A percentile compares a stretch with the other conserved stretches of the same genome.
phyloP scores from a whole-genome alignment of 2,888 invertebrate species.

The Andrena praecox region DNA sequence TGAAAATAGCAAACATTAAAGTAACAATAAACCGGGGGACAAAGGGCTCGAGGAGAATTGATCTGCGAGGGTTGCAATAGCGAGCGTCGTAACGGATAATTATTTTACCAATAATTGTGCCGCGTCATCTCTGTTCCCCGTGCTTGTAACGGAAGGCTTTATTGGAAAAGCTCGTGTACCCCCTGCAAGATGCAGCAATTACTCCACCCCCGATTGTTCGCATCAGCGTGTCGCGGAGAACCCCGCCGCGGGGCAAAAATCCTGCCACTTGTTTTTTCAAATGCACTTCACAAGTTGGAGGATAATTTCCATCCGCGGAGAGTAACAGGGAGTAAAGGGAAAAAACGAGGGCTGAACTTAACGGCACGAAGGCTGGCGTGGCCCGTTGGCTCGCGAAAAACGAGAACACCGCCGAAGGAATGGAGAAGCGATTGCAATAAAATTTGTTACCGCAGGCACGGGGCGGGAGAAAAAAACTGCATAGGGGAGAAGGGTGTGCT shows the following conservation, averaged over 20 bases:
- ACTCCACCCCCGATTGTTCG: background rate
- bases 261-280: background rate
- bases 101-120: too few species aligned
- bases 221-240: background rate
- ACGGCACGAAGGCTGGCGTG: conserved; percentile 8
- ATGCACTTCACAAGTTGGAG: conserved; percentile 11
- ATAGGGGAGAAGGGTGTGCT: conserved; percentile 14
- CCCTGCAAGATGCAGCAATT: background rate
- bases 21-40: too few species aligned
- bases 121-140: too few species aligned
- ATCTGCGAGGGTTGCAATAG: too few species aligned
- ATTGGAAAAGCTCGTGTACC: too few species aligned
- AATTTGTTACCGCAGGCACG: conserved; percentile 38
- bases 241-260: background rate
- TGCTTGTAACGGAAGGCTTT: too few species aligned
- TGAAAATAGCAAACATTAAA: conserved; percentile 24
- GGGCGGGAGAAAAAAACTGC: background rate
- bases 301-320: conserved; percentile 16
- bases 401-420: conserved; percentile 26
- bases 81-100: too few species aligned
- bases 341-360: background rate
- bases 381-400: conserved; percentile 18
- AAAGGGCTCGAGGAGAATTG: too few species aligned
- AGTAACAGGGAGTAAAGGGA: background rate
- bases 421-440: conserved; percentile 32